Conservation (phyloP, 2,113 vertebrate species). For the Struthidea cinerea region DNA sequence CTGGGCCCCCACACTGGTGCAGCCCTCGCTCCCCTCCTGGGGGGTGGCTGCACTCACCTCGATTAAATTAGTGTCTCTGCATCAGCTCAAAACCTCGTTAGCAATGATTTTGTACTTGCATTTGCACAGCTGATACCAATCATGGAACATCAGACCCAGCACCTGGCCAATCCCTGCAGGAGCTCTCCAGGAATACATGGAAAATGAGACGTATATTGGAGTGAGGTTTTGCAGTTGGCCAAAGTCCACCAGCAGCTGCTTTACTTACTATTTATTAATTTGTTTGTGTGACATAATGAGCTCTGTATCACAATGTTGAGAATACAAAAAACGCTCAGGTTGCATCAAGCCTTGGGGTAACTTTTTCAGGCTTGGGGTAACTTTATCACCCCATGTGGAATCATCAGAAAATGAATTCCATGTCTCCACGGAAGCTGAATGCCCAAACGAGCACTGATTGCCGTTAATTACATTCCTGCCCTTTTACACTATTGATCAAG, state of each 20-base stretch:
- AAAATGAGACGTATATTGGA: accelerated
- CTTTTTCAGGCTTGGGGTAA: background rate
- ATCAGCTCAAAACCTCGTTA: background rate
- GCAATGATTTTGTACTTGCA: background rate
- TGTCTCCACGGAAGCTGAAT: background rate
- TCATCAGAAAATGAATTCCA: background rate
- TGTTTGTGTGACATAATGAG: background rate
- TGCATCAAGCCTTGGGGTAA: background rate
- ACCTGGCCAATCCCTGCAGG: background rate
- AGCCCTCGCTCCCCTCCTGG: background rate
- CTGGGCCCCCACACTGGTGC: background rate
- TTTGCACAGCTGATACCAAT: background rate
- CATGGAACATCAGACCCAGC: accelerated
- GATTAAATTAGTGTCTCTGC: background rate
- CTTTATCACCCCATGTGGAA: background rate
- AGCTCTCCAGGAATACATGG: accelerated
- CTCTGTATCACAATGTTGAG: accelerated
- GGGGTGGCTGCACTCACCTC: background rate
- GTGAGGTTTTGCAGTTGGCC: background rate
- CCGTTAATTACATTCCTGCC: background rate
- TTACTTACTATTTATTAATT: background rate
- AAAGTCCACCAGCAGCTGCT: background rate
- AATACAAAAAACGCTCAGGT: background rate
- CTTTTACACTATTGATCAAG: slow-evolving; percentile 22
- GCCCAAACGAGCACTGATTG: background rate